phyloP scores from a whole-genome alignment of 2,888 invertebrate species.

The Oeneis ivallda region DNA sequence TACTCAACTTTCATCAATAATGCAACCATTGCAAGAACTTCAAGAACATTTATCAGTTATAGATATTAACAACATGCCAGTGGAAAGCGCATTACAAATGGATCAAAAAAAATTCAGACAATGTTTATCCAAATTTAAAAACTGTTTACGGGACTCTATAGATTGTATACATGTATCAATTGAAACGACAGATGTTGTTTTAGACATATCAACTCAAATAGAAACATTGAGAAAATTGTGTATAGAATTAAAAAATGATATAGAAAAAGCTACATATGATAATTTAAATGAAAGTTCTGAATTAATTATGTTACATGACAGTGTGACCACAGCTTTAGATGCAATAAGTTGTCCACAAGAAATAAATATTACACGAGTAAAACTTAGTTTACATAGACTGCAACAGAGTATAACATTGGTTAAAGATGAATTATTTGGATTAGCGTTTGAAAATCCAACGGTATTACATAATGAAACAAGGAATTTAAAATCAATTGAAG shows the following conservation, averaged over 20 bases:
- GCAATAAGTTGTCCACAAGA: constrained; percentile 56
- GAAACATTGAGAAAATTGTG: constrained; percentile 56
- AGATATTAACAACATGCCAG: constrained; percentile 66
- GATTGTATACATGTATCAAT: constrained; percentile 58
- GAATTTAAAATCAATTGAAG: constrained; percentile 60
- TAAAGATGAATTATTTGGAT: constrained; percentile 64
- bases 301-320: constrained; percentile 46
- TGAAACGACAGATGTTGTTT: constrained; percentile 57
- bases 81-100: constrained; percentile 63
- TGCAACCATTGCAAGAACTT: constrained; percentile 66
- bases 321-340: constrained; percentile 54
- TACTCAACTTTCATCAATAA: constrained; percentile 59
- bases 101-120: constrained; percentile 62
- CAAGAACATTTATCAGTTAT: constrained; percentile 63
- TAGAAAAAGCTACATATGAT: constrained; percentile 20
- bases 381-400: constrained; percentile 59
- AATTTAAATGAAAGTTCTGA: constrained; percentile 42
- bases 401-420: constrained; percentile 55
- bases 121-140: constrained; percentile 60
- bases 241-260: constrained; percentile 52
- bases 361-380: constrained; percentile 58
- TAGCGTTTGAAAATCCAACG: constrained; percentile 50
- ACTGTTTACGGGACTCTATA: constrained; percentile 60
- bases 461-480: constrained; percentile 57
- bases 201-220: constrained; percentile 64